A percentile compares a stretch with the other conserved stretches of the same genome.
phyloP scores from a whole-genome alignment of 2,797 vertebrate genomes.

The Propithecus deckenii region DNA sequence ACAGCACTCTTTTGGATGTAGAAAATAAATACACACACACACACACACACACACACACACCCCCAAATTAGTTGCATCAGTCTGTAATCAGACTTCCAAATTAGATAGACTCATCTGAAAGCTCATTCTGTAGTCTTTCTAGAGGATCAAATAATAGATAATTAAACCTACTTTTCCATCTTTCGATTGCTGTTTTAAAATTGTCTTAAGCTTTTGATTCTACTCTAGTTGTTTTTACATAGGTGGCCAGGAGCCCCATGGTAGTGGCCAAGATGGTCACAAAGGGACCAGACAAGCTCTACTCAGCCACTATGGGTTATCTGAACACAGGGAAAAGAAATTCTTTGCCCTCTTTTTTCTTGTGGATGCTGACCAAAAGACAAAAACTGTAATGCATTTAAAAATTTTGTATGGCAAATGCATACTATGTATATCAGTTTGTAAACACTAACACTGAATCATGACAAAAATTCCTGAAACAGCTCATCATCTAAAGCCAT shows the following conservation, averaged over 20 bases:
- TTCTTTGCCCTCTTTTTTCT: neutral
- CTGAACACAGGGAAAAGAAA: neutral
- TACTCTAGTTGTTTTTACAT: neutral
- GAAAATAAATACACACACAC: neutral
- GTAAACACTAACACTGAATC: neutral
- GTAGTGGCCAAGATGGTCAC: neutral
- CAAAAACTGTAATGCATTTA: neutral
- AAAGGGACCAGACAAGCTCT: neutral
- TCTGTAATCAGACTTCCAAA: neutral
- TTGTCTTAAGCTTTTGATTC: neutral
- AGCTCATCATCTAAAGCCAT: neutral
- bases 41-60: neutral
- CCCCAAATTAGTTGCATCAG: neutral
- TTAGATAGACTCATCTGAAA: neutral
- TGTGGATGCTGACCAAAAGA: neutral
- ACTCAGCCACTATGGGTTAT: neutral
- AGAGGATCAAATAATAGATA: neutral
- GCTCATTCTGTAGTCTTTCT: neutral
- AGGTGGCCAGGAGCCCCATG: neutral
- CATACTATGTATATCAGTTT: neutral
- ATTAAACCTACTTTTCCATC: neutral
- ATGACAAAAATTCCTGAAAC: neutral
- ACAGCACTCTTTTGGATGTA: neutral
- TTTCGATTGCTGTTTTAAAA: constrained; percentile 7
- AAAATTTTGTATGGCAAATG: neutral